Evolutionary conservation across 2,113 vertebrate genomes (phyloP), one percentile per base, ranked within the genome.

Genomic region (Carassius gibelio): DNA sequence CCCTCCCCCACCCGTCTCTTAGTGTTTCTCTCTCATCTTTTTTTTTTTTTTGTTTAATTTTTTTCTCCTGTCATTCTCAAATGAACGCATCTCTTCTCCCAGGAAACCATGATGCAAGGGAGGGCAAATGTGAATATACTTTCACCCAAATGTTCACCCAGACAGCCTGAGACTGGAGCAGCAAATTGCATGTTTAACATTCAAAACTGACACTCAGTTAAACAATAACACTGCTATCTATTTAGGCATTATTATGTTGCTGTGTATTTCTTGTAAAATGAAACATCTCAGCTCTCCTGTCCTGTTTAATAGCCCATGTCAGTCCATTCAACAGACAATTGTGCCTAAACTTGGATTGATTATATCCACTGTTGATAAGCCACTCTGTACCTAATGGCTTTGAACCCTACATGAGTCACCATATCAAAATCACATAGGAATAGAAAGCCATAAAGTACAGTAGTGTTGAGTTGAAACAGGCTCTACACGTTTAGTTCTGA

Each of bases 381-480:
- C 96, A 96, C 95, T 91, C 94, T 91, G 96, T 94, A 95, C 94
- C 97, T 95, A 96, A 98, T 99, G 98, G 97, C 98, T 99, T 99
- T 99, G 94, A 95, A 96, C 97, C 98, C 98, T 99, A 99, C 96
- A 96, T 97, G 98, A 99, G 88, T 92, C 95, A 79, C 91, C 92
- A 93, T 94, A 94, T 93, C 94, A 81, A 94, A 96, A 95, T 99
- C 98, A 99, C 98, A 98, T 99, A 99, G 98, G 98, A 99, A 99
- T 99, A 98, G 97, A 99, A 99, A 99, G 98, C 98, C 98, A 99
- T 99, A 99, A 91, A 93, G 95, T 96, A 94, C 97, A 96, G 92
- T 90, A 94, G 96, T 87, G 50, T 71, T 38, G 36, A 84, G 36
- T 61, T 26, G 78, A 86, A 83, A 85, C 62, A 64, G 23, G 45